Evolutionary conservation across 2,888 invertebrate genomes (phyloP).

Genomic region (Dynastes grantii): DNA sequence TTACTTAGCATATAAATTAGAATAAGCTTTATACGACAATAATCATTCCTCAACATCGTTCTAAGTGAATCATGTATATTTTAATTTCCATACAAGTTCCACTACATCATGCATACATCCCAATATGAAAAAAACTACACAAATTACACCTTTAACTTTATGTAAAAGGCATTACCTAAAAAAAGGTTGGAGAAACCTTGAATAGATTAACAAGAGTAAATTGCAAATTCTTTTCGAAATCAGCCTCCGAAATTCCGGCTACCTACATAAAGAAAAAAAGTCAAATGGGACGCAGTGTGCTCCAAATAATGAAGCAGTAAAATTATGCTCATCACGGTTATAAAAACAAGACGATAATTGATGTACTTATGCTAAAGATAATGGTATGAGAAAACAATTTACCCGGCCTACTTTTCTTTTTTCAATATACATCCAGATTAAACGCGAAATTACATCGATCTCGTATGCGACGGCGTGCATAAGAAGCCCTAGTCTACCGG

Average conservation of each 20-base stretch:
- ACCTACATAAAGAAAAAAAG: background rate
- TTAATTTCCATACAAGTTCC: background rate
- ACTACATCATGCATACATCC: too few species aligned
- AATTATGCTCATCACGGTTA: slow-evolving; percentile 52
- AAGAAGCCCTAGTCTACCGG: slow-evolving; percentile 41
- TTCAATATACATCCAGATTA: slow-evolving; percentile 49
- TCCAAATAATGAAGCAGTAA: slow-evolving; percentile 59
- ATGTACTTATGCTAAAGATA: slow-evolving; percentile 49
- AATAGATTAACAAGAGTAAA: slow-evolving; percentile 21
- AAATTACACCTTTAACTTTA: slow-evolving; percentile 46
- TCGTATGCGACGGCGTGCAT: slow-evolving; percentile 23
- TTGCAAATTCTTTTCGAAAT: slow-evolving; percentile 43
- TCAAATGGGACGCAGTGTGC: slow-evolving; percentile 8
- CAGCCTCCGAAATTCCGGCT: background rate
- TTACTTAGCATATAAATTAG: slow-evolving; percentile 38
- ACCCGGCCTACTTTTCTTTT: slow-evolving; percentile 45
- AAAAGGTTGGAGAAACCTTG: background rate
- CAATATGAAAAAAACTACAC: background rate
- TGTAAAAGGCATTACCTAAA: slow-evolving; percentile 21
- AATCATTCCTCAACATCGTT: slow-evolving; percentile 10
- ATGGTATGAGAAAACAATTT: slow-evolving; percentile 58
- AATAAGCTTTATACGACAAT: slow-evolving; percentile 3
- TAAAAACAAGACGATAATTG: slow-evolving; percentile 50
- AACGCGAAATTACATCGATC: slow-evolving; percentile 50
- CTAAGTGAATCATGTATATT: background rate